Conservation (phyloP, 1,140 invertebrate species). For the Tyrophagus putrescentiae region DNA sequence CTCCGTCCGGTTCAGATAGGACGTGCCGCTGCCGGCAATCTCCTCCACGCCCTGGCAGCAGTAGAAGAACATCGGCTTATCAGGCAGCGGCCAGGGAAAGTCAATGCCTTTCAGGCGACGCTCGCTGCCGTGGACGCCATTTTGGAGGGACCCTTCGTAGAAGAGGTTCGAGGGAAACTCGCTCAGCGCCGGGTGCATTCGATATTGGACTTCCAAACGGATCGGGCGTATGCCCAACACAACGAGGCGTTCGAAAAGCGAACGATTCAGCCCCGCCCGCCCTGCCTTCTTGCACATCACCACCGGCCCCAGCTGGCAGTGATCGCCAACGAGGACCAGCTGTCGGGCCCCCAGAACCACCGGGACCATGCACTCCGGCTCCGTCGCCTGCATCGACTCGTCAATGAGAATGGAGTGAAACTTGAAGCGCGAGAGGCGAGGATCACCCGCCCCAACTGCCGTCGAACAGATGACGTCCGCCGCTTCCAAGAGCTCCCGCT, state of each 20-base stretch:
- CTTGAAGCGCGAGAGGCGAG: slow-evolving; percentile 69
- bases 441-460: slow-evolving; percentile 95
- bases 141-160: slow-evolving; percentile 95
- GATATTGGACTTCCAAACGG: slow-evolving; percentile 91
- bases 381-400: slow-evolving; percentile 88
- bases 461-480: slow-evolving; percentile 99
- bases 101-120: slow-evolving; percentile 74
- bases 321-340: slow-evolving; percentile 91
- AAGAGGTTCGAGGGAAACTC: slow-evolving; percentile 98
- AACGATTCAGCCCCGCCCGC: slow-evolving; percentile 86
- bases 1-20: slow-evolving; percentile 94
- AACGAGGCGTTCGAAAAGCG: slow-evolving; percentile 90
- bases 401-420: slow-evolving; percentile 97
- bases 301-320: slow-evolving; percentile 94
- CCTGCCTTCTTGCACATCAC: slow-evolving; percentile 99
- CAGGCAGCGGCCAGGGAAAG: slow-evolving; percentile 90
- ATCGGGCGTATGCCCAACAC: slow-evolving; percentile 89
- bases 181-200: slow-evolving; percentile 94
- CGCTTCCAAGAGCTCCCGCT: slow-evolving; percentile 70
- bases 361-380: slow-evolving; percentile 96
- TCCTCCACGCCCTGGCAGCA: slow-evolving; percentile 96
- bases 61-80: slow-evolving; percentile 98
- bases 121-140: slow-evolving; percentile 92
- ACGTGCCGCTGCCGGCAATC: slow-evolving; percentile 93
- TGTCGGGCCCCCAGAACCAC: slow-evolving; percentile 90